Evolutionary conservation across 2,113 vertebrate species (phyloP), one percentile per base, ranked within the genome.

Genomic region (Campylomormyrus tamandua): DNA sequence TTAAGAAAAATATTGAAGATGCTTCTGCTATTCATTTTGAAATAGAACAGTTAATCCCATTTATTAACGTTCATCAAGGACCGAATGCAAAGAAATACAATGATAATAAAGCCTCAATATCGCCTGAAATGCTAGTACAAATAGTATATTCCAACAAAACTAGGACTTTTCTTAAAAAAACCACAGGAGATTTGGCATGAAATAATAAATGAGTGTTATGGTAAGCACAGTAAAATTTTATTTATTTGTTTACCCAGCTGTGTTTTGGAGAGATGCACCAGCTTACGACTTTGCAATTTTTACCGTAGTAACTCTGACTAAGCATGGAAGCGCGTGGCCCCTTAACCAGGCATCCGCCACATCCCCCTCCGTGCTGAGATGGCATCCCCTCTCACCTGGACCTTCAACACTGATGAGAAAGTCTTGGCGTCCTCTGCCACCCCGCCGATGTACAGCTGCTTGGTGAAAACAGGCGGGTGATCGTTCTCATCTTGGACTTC

Each of bases 401-500:
- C 97, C 96, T 96, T 96, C 77, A 99, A 94, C 83, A 99, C 96
- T 1, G 98, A 97, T 13, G 97, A 95, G 95, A 99, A 99, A 70
- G 99, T 99, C 94, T 95, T 98, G 53, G 98, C 96, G 91, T 99
- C 98, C 94, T 99, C 98, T 42, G 98, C 96, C 2, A 99, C 98
- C 42, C 98, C 98, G 83, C 97, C 98, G 46, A 99, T 96, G 93
- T 99, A 99, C 50, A 96, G 92, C n/a, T 96, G 92, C 91, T 94
- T 97, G 89, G 95, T 97, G 93, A 99, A 99, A 62, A 97, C 92
- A 1, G 98, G 98, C 0, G 93, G 93, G 1, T 99, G 97, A 94
- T 99, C 98, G n/a, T 99, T 99, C 95, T 99, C 98, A 94, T 99
- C 98, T 90, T 95, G 96, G 88, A 99, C 95, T 88, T 98, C 96